These are phyloP conservation scores for Thamnaconus septentrionalis DNA, from an alignment of 2,113 vertebrate genomes.

Conservation along the genomic window DNA sequence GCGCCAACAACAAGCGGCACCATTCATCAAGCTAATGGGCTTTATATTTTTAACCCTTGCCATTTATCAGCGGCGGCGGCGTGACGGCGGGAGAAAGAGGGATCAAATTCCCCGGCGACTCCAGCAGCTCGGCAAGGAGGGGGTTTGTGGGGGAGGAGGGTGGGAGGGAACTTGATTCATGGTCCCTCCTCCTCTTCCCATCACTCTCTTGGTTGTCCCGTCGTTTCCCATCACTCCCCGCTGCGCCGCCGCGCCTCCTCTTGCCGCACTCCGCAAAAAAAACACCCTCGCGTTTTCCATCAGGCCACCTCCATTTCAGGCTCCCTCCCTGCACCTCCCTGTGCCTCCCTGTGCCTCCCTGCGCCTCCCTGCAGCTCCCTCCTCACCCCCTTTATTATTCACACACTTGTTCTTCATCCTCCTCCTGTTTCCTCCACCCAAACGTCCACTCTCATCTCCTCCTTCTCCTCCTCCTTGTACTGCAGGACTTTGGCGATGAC, in stretches of 20 bases:
- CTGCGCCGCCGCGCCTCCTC: constrained; percentile 49
- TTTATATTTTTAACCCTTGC: constrained; percentile 82
- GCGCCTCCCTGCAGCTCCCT: constrained; percentile 13
- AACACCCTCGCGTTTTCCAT: constrained; percentile 37
- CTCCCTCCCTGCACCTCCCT: constrained; percentile 19
- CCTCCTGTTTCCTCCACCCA: constrained; percentile 33
- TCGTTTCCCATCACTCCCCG: constrained; percentile 48
- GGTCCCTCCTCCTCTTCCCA: constrained; percentile 53
- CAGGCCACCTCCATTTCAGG: constrained; percentile 33
- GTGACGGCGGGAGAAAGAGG: constrained; percentile 51
- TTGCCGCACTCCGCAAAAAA: not conserved
- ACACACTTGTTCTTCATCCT: not conserved
- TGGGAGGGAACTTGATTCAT: constrained; percentile 63
- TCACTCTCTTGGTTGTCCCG: constrained; percentile 43
- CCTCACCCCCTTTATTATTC: not conserved
- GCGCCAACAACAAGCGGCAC: constrained; percentile 68
- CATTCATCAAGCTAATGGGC: constrained; percentile 80
- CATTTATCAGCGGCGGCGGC: constrained; percentile 73
- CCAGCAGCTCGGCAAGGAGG: constrained; percentile 60
- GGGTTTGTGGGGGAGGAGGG: not conserved
- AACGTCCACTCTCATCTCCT: constrained; percentile 17
- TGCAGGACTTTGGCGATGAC: constrained; percentile 95
- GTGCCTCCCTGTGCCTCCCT: constrained; percentile 12
- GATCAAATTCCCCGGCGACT: constrained; percentile 63
- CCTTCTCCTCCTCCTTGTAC: constrained; percentile 33